A percentile compares a stretch with the other conserved stretches of the same genome.
phyloP scores from a whole-genome alignment of 2,113 vertebrate species.

The Ameiurus melas region DNA sequence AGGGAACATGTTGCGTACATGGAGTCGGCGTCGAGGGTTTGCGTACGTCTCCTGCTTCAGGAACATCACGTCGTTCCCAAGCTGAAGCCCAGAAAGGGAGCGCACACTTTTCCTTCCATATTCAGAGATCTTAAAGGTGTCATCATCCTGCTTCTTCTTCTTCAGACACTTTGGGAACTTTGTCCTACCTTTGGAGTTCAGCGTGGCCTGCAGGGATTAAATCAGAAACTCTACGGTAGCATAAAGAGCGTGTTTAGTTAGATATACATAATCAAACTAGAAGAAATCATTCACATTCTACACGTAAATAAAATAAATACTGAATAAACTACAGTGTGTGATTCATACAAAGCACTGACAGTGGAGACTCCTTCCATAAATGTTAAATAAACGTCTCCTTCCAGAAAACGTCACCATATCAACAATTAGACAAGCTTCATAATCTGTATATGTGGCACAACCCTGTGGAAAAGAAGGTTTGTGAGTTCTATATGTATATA shows the following conservation, averaged over 20 bases:
- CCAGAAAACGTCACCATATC: background rate
- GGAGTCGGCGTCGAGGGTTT: slow-evolving; percentile 80
- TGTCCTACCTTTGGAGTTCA: slow-evolving; percentile 88
- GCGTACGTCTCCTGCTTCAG: slow-evolving; percentile 86
- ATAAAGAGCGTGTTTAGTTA: background rate
- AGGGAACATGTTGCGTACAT: slow-evolving; percentile 91
- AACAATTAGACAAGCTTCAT: background rate
- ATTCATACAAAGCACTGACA: background rate
- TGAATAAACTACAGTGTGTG: too few relatives aligned
- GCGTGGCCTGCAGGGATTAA: slow-evolving; percentile 73
- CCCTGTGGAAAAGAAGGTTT: background rate
- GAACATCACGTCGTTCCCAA: slow-evolving; percentile 95
- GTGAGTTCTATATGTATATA: background rate
- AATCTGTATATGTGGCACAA: background rate
- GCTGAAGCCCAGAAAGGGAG: slow-evolving; percentile 92
- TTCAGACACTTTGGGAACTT: slow-evolving; percentile 93
- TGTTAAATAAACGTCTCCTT: background rate
- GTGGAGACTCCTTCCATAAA: background rate
- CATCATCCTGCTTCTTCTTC: slow-evolving; percentile 84
- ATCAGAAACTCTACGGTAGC: background rate
- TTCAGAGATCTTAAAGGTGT: slow-evolving; percentile 93
- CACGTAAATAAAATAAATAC: background rate
- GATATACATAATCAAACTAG: too few relatives aligned
- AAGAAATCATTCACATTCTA: background rate
- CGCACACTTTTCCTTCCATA: slow-evolving; percentile 92